phyloP scores from a whole-genome alignment of 2,888 invertebrate genomes.

The Junonia oenone region DNA sequence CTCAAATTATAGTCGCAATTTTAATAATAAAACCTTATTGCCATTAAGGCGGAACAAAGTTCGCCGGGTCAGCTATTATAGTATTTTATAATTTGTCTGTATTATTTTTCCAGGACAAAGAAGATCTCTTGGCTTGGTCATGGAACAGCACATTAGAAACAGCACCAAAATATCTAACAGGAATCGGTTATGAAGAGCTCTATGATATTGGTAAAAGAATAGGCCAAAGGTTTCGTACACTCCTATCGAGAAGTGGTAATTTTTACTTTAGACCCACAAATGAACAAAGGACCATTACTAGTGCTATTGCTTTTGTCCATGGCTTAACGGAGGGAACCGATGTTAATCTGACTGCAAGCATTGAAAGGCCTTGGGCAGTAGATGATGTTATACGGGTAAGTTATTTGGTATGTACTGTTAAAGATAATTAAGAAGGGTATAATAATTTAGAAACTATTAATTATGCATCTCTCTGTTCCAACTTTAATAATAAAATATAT shows the following conservation, averaged over 20 bases:
- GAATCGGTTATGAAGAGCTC: slow-evolving; percentile 81
- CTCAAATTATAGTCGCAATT: no score
- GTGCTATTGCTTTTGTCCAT: slow-evolving; percentile 81
- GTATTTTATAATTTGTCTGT: neutral
- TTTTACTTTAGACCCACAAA: slow-evolving; percentile 82
- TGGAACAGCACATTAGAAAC: slow-evolving; percentile 82
- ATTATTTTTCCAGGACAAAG: slow-evolving; percentile 74
- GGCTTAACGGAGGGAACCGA: slow-evolving; percentile 58
- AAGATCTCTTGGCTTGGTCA: slow-evolving; percentile 82
- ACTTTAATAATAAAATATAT: no score
- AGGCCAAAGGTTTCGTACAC: slow-evolving; percentile 47
- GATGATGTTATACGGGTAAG: slow-evolving; percentile 61
- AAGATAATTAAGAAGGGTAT: neutral
- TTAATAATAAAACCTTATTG: no score
- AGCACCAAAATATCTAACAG: slow-evolving; percentile 79
- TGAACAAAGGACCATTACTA: slow-evolving; percentile 79
- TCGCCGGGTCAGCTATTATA: no score
- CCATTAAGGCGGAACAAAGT: no score
- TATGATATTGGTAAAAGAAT: slow-evolving; percentile 76
- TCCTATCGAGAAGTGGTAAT: slow-evolving; percentile 62
- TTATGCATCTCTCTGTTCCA: no score
- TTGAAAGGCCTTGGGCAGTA: slow-evolving; percentile 40
- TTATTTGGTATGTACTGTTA: neutral
- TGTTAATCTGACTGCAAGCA: slow-evolving; percentile 34
- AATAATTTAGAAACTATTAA: neutral